Percentiles rank a stretch among this genome's conserved stretches.
These are phyloP conservation scores for Tuberolachnus salignus DNA, from an alignment of 2,888 invertebrate species.

Conservation along the genomic window DNA sequence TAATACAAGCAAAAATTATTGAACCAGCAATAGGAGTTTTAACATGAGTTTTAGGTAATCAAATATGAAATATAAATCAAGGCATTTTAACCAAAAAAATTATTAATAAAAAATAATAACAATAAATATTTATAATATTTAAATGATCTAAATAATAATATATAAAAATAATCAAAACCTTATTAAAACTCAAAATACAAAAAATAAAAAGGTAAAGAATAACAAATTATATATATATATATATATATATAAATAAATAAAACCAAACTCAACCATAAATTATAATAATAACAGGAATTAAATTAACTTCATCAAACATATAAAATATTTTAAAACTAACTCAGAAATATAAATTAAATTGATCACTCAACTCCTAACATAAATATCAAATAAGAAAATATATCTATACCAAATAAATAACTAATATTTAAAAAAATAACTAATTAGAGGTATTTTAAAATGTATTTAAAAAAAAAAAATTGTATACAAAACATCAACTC, in stretches of 20 bases:
- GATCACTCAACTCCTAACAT: slow-evolving; percentile 8
- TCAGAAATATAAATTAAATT: slow-evolving; percentile 4
- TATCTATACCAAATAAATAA: slow-evolving; percentile 59
- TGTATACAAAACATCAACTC: neutral
- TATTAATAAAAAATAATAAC: slow-evolving; percentile 28
- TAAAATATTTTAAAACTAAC: neutral
- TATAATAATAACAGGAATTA: slow-evolving; percentile 38
- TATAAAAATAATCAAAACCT: neutral
- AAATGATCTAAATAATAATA: slow-evolving; percentile 15
- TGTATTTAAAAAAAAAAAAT: slow-evolving; percentile 23
- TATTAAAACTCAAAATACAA: slow-evolving; percentile 20
- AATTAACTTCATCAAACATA: slow-evolving; percentile 39
- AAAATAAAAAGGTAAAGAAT: slow-evolving; percentile 25
- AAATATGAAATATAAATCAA: slow-evolving; percentile 34
- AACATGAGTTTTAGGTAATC: slow-evolving; percentile 19
- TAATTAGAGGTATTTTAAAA: slow-evolving; percentile 13
- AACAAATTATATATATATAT: slow-evolving; percentile 35
- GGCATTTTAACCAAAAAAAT: slow-evolving; percentile 35
- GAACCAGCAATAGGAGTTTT: slow-evolving; percentile 20
- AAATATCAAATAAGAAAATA: slow-evolving; percentile 19
- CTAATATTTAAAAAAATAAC: no score
- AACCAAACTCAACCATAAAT: slow-evolving; percentile 36
- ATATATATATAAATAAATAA: slow-evolving; percentile 44
- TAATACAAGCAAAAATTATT: slow-evolving; percentile 35
- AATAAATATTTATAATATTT: neutral